phyloP scores from a whole-genome alignment of 2,113 vertebrate species.

The Mus pahari region DNA sequence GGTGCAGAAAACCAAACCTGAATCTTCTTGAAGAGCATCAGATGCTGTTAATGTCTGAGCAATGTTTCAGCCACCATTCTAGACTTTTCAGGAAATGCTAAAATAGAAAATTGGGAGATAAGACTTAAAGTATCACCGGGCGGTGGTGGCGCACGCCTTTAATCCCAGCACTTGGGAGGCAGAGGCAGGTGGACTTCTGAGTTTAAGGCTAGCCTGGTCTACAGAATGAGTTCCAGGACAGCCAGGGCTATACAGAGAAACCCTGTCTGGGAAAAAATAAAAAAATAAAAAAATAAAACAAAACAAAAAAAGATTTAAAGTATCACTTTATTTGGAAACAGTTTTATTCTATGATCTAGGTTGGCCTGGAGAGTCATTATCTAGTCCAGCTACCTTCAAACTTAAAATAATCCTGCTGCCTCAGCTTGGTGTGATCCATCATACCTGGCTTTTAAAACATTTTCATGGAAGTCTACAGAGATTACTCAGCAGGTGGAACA shows the following conservation, averaged over 20 bases:
- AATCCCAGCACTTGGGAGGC: no score
- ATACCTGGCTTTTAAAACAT: background rate
- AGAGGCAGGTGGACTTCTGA: no score
- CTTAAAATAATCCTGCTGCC: background rate
- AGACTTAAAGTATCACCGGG: background rate
- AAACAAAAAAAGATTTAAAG: background rate
- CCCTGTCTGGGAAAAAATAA: no score
- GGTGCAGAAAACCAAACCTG: background rate
- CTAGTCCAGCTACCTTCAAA: background rate
- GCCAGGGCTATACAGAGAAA: no score
- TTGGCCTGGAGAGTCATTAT: background rate
- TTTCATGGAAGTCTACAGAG: background rate
- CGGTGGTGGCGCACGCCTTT: no score
- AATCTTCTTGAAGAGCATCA: background rate
- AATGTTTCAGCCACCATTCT: background rate
- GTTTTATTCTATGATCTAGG: background rate
- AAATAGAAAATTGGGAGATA: conserved; percentile 48
- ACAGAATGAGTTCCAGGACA: no score
- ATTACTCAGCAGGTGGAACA: background rate
- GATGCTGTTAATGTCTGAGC: background rate
- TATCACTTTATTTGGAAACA: background rate
- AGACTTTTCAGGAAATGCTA: conserved; percentile 47
- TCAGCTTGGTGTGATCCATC: background rate
- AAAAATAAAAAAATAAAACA: no score
- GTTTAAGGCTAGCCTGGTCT: no score